Evolutionary conservation across 1,140 invertebrate genomes (phyloP).

Genomic region (Bombus superbus): DNA sequence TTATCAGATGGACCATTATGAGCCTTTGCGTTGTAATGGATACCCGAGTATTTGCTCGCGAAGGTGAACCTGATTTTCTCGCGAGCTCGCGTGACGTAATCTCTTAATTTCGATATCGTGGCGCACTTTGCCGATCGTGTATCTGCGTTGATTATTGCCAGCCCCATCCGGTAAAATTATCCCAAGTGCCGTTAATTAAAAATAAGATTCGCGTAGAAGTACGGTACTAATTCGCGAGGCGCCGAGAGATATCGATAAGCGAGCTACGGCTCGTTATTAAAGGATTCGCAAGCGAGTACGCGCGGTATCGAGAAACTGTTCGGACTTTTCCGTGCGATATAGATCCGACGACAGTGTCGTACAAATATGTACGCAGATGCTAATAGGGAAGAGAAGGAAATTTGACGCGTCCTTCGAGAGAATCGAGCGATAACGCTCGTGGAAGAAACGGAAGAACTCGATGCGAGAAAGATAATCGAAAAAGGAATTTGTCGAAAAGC

Average conservation of each 20-base stretch:
- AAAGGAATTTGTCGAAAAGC: too few species aligned
- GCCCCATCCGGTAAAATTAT: not conserved
- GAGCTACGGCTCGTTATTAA: too few species aligned
- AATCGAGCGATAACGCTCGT: too few species aligned
- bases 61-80: conserved; percentile 23
- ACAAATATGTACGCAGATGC: too few species aligned
- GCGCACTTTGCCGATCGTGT: not conserved
- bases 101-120: conserved; percentile 3
- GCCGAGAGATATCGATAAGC: not conserved
- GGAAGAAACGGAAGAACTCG: too few species aligned
- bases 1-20: conserved; percentile 26
- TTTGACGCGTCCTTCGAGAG: too few species aligned
- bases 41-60: not conserved
- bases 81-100: conserved; percentile 1
- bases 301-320: too few species aligned
- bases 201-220: not conserved
- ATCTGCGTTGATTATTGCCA: not conserved
- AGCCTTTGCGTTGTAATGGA: not conserved
- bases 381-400: too few species aligned
- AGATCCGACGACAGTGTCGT: too few species aligned
- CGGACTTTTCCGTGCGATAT: too few species aligned
- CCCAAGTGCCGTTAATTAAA: not conserved
- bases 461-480: too few species aligned
- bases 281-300: too few species aligned
- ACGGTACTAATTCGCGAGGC: not conserved